A percentile compares a stretch with the other conserved stretches of the same genome.
Conservation (phyloP, 1,140 invertebrate genomes). For the Adelges cooleyi region DNA sequence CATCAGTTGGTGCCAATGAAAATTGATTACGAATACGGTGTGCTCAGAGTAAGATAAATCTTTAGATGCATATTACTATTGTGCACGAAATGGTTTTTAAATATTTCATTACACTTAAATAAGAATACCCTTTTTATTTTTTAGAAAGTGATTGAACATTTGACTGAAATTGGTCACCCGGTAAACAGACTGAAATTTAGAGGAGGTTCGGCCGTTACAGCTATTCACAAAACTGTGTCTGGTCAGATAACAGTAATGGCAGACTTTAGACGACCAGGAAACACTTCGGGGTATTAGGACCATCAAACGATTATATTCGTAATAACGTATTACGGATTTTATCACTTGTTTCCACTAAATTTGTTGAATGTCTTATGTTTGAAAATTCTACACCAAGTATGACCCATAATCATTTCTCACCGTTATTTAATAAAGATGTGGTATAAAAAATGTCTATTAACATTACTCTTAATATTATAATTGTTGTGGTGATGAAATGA, state of each 20-base stretch:
- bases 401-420: too few relatives aligned
- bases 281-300: slow-evolving; percentile 26
- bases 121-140: background rate
- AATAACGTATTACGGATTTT: too few relatives aligned
- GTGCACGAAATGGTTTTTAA: background rate
- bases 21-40: slow-evolving; percentile 64
- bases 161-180: slow-evolving; percentile 22
- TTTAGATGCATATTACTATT: too few relatives aligned
- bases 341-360: too few relatives aligned
- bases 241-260: slow-evolving; percentile 22
- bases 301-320: too few relatives aligned
- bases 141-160: slow-evolving; percentile 14
- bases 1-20: slow-evolving; percentile 84
- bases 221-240: slow-evolving; percentile 10
- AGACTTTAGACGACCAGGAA: slow-evolving; percentile 30
- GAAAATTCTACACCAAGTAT: too few relatives aligned
- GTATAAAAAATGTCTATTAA: too few relatives aligned
- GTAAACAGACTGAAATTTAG: background rate
- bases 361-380: too few relatives aligned
- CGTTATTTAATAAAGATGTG: too few relatives aligned
- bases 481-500: too few relatives aligned
- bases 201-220: slow-evolving; percentile 25
- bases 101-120: background rate
- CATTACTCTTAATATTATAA: too few relatives aligned
- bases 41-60: slow-evolving; percentile 47